A percentile compares a stretch with the other conserved stretches of the same genome.
These are phyloP conservation scores for Diplazon laetatorius DNA, from an alignment of 2,888 invertebrate genomes.

Conservation along the genomic window DNA sequence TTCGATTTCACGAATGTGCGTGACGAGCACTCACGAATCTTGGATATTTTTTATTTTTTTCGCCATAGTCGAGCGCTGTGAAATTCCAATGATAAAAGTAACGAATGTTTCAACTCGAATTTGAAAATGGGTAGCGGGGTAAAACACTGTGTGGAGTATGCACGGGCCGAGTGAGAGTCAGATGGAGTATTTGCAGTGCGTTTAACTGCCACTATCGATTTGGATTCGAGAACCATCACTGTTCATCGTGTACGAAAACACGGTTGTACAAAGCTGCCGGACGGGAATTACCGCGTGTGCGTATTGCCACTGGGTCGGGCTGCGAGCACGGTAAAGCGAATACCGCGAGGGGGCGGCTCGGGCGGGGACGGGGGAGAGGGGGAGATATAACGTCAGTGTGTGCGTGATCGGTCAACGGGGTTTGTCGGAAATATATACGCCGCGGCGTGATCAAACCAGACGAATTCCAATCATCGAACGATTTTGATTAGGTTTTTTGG, in stretches of 20 bases:
- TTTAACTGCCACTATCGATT: constrained; percentile 58
- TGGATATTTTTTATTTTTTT: constrained; percentile 46
- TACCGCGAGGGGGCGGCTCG: too few relatives aligned
- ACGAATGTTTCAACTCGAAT: constrained; percentile 41
- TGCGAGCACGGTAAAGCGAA: constrained; percentile 15
- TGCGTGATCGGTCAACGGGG: constrained; percentile 16
- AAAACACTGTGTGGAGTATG: constrained; percentile 20
- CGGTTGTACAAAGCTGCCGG: constrained; percentile 34
- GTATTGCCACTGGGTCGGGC: neutral
- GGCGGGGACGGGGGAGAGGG: too few relatives aligned
- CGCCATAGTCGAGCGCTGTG: neutral
- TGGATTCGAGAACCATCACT: constrained; percentile 46
- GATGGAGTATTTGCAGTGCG: constrained; percentile 51
- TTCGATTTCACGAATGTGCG: constrained; percentile 32
- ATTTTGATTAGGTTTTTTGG: constrained; percentile 5
- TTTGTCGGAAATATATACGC: constrained; percentile 30
- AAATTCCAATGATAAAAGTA: constrained; percentile 3
- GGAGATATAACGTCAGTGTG: constrained; percentile 19
- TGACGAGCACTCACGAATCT: constrained; percentile 16
- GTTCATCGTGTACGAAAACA: constrained; percentile 36
- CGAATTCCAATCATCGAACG: constrained; percentile 19
- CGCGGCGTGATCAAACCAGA: constrained; percentile 3
- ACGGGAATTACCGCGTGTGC: constrained; percentile 4
- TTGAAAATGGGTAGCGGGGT: constrained; percentile 41
- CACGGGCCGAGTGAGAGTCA: constrained; percentile 6